Evolutionary conservation across 1,140 invertebrate genomes (phyloP).

Genomic region (Zaprionus nigranus): DNA sequence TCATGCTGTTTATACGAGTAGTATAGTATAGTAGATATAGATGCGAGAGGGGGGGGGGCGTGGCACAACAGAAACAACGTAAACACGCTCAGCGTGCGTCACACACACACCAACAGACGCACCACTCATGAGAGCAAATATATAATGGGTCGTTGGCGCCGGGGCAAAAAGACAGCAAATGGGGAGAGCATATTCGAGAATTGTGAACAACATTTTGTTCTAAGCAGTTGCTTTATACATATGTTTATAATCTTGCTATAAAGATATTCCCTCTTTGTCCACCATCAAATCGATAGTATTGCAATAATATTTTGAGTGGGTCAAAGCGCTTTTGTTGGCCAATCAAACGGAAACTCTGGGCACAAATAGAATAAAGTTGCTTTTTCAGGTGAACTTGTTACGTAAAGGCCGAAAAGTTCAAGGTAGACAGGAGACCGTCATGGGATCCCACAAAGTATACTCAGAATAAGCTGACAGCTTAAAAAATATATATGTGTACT

Average conservation of each 20-base stretch:
- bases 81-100: too few relatives aligned
- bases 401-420: neutral
- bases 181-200: conserved; percentile 1
- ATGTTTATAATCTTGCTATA: conserved; percentile 9
- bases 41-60: too few relatives aligned
- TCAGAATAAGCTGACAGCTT: too few relatives aligned
- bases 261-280: neutral
- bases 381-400: neutral
- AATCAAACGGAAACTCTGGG: neutral
- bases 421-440: too few relatives aligned
- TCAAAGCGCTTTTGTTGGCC: neutral
- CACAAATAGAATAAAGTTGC: neutral
- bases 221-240: neutral
- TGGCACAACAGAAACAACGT: too few relatives aligned
- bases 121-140: neutral
- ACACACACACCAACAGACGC: too few relatives aligned
- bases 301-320: neutral
- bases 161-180: too few relatives aligned
- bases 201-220: conserved; percentile 1
- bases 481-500: too few relatives aligned
- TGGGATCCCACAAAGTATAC: too few relatives aligned
- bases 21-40: neutral
- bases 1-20: neutral
- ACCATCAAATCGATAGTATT: neutral
- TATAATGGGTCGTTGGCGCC: too few relatives aligned